These are phyloP conservation scores for Agelas oroides DNA, from an alignment of 37 sponge, comb jelly and placozoan genomes.

Conservation along the genomic window DNA sequence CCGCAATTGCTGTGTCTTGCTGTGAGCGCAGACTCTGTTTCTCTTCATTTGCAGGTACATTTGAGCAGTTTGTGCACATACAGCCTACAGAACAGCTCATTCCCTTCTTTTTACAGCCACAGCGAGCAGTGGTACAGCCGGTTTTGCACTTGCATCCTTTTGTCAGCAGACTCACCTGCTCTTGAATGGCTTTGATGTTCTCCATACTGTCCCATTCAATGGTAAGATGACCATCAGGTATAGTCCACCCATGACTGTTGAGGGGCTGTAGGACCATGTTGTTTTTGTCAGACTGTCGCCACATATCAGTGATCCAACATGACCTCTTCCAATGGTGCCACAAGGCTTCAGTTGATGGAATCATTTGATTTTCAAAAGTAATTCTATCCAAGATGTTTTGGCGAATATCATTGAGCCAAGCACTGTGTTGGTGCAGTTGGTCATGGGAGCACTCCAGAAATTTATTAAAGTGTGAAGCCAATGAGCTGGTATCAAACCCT, in stretches of 20 bases:
- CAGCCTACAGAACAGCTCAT: constrained; percentile 21
- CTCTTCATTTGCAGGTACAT: too few relatives aligned
- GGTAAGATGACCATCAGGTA: not conserved
- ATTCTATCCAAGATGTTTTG: too few relatives aligned
- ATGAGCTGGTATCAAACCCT: too few relatives aligned
- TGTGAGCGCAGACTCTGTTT: too few relatives aligned
- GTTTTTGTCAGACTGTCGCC: constrained; percentile 33
- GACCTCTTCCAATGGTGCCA: constrained; percentile 25
- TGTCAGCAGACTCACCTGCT: not conserved
- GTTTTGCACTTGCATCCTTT: constrained; percentile 31
- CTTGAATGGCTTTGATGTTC: not conserved
- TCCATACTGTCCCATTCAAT: constrained; percentile 29
- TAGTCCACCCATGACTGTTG: too few relatives aligned
- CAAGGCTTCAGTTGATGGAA: too few relatives aligned
- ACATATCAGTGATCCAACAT: constrained; percentile 38
- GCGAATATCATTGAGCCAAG: too few relatives aligned
- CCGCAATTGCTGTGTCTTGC: not conserved
- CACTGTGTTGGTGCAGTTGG: too few relatives aligned
- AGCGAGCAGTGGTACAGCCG: constrained; percentile 25
- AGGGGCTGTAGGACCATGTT: too few relatives aligned
- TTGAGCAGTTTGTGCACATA: constrained; percentile 5
- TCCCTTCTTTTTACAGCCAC: constrained; percentile 14
- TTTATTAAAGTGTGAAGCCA: too few relatives aligned
- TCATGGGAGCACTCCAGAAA: too few relatives aligned
- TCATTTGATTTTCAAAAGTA: too few relatives aligned